Evolutionary conservation across 2,113 vertebrate species (phyloP), one percentile per base, ranked within the genome.

Genomic region (Calyptomena viridis): DNA sequence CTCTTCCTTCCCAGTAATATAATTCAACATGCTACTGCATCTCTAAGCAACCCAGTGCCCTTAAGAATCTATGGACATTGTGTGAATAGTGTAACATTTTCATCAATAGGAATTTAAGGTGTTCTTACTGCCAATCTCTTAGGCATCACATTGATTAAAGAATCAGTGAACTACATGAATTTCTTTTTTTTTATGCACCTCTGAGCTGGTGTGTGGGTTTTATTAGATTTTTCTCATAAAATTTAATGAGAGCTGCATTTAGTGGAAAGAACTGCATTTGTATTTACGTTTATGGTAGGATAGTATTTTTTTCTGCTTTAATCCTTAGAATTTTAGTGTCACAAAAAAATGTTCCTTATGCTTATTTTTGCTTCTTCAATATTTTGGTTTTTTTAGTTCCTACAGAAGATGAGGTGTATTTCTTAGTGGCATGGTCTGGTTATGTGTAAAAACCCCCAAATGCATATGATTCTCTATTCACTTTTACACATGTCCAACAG

Each of bases 141-240:
- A 71, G 50, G 1, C 18, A 35, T 60, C 33, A 39, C 4, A 2
- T 11, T 53, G 28, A 37, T 72, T 55, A 60, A 76, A 86, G 47
- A 53, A 58, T 12, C 5, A 79, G 21, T 53, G 6, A 56, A 22
- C 53, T 31, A 28, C 8, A 30, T 19, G 28, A 21, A 47, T 47
- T 44, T n/a, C 5, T 30, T 44, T 84, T 86, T n/a, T 86, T 78
- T 74, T 19, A 62, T 58, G 22, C 7, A 31, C 18, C 50, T 5
- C 12, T 49, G 47, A 81, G 14, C 1, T 7, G 0, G 0, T 55
- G 4, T 35, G 13, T 14, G 2, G 5, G 18, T 50, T 74, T 72
- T 73, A 14, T 28, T 87, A 30, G 5, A 24, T 73, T 76, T 84
- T 52, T 81, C 7, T 53, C 11, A 9, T 24, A 11, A 12, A 25